Base-by-base conservation (phyloP, 2,113 vertebrate genomes). In the Atherinomorus stipes region DNA sequence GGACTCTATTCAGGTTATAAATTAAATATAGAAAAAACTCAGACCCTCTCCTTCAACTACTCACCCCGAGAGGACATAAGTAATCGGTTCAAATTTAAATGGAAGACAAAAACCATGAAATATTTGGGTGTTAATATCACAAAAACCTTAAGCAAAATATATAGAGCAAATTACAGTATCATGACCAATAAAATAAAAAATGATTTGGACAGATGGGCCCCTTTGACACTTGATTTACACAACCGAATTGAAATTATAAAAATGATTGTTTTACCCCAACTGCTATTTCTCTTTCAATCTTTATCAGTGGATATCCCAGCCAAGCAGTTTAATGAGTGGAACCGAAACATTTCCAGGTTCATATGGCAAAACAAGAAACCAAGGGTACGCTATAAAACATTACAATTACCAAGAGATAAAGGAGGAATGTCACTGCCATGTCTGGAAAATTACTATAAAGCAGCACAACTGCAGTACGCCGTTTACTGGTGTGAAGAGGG, bases 201-300 rank as follows among this genome's bases (percentile, higher is more conserved):
- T n/a, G n/a, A n/a, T n/a, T n/a, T n/a, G n/a, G n/a, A n/a, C n/a
- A n/a, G n/a, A n/a, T n/a, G n/a, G n/a, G n/a, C n/a, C n/a, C n/a
- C n/a, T n/a, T n/a, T n/a, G n/a, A n/a, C n/a, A n/a, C n/a, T n/a
- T n/a, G n/a, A n/a, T n/a, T n/a, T n/a, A n/a, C n/a, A n/a, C n/a
- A n/a, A n/a, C n/a, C n/a, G 26, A n/a, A 64, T 64, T 49, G 44
- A 64, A 47, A 64, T 7, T 0, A 49, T 64, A 45, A 62, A 62
- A 12, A 62, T 62, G 22, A 47, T 62, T 1, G 7, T 28, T 47
- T 34, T 62, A 47, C 40, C 42, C 3, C 40, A 62, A 19, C 40
- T 62, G 42, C 11, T 26, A 12, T 47, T 45, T 4, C 40, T 28
- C 19, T 63, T 63, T 34, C 61, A 49, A 31, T 49, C 25, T 10